A percentile compares a stretch with the other conserved stretches of the same genome.
Evolutionary conservation across 2,113 vertebrate genomes (phyloP).

Genomic region (Benitochromis conjunctus): DNA sequence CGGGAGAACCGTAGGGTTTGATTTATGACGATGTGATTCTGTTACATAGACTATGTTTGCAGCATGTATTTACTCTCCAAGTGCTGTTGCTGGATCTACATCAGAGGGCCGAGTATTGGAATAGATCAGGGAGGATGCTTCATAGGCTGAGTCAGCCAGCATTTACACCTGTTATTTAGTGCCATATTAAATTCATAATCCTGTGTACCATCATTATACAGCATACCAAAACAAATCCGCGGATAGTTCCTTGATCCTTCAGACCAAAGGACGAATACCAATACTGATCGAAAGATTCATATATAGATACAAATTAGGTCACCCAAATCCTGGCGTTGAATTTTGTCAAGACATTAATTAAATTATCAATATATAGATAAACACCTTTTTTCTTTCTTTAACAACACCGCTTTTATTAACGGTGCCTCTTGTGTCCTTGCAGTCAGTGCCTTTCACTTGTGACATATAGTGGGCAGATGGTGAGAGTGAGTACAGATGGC

Average conservation of each 20-base stretch:
- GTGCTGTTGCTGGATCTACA: conserved; percentile 58
- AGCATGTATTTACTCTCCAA: conserved; percentile 63
- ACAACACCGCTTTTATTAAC: neutral
- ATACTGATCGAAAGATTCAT: neutral
- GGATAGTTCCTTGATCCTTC: conserved; percentile 32
- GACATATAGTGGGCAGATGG: conserved; percentile 25
- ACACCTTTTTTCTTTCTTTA: neutral
- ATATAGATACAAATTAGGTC: neutral
- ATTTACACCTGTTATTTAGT: conserved; percentile 70
- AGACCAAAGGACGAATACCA: conserved; percentile 45
- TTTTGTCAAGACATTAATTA: neutral
- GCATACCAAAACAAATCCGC: conserved; percentile 58
- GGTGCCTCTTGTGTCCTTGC: neutral
- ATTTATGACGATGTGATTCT: conserved; percentile 54
- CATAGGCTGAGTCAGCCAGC: conserved; percentile 42
- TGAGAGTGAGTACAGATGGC: neutral
- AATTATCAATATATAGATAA: neutral
- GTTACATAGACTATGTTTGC: conserved; percentile 64
- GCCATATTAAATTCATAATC: conserved; percentile 62
- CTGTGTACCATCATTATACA: conserved; percentile 58
- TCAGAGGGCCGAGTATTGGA: conserved; percentile 47
- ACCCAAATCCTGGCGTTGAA: neutral
- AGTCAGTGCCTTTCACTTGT: neutral
- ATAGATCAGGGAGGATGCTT: conserved; percentile 45
- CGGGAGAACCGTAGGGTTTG: conserved; percentile 22